These are phyloP conservation scores for Blennius ocellaris DNA, from an alignment of 2,113 vertebrate genomes.

Conservation along the genomic window DNA sequence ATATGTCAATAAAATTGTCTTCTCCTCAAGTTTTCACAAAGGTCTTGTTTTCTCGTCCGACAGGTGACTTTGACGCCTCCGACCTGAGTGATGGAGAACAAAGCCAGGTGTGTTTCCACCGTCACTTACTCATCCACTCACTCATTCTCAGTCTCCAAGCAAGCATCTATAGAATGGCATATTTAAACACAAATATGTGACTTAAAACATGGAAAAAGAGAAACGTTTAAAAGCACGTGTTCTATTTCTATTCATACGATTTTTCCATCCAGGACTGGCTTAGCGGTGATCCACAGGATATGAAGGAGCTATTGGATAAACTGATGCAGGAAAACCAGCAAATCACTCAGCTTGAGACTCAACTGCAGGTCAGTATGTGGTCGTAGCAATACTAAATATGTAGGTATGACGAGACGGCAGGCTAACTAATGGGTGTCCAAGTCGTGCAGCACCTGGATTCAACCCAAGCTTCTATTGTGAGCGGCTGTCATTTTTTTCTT, in stretches of 20 bases:
- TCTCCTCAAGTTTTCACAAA: neutral
- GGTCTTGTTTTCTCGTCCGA: constrained; percentile 38
- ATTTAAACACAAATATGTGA: neutral
- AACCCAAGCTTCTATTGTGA: no score
- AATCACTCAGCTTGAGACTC: constrained; percentile 88
- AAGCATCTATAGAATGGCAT: neutral
- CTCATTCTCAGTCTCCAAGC: constrained; percentile 1
- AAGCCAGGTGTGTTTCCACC: constrained; percentile 68
- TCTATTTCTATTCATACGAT: constrained; percentile 37
- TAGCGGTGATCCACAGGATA: constrained; percentile 72
- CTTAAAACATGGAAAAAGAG: neutral
- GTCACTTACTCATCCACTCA: neutral
- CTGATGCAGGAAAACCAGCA: constrained; percentile 93
- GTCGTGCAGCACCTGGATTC: neutral
- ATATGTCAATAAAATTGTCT: constrained; percentile 19
- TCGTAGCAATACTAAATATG: constrained; percentile 26
- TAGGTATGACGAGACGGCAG: neutral
- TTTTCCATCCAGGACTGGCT: constrained; percentile 69
- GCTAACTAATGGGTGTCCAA: neutral
- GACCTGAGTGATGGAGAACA: constrained; percentile 64
- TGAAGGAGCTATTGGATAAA: constrained; percentile 88
- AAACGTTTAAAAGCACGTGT: constrained; percentile 35
- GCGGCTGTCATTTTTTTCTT: no score
- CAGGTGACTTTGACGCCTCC: constrained; percentile 75
- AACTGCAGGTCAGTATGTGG: constrained; percentile 85